phyloP scores from a whole-genome alignment of 2,888 invertebrate species.

The Mimumesa dahlbomi region DNA sequence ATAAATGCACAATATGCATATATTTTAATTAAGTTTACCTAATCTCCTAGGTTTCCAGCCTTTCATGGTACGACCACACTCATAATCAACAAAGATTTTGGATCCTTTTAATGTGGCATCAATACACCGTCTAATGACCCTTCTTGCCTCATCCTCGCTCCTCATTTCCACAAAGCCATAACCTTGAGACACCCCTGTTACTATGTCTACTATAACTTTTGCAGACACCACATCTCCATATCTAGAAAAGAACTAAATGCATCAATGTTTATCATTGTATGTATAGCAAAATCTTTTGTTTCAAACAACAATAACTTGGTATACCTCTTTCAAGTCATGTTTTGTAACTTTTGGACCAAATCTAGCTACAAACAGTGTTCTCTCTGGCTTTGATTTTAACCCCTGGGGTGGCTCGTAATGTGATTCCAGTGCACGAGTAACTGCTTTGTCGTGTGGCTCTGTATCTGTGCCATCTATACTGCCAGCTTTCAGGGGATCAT shows the following conservation, averaged over 20 bases:
- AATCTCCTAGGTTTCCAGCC: constrained; percentile 93
- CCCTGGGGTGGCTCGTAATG: constrained; percentile 85
- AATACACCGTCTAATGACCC: constrained; percentile 84
- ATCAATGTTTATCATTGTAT: constrained; percentile 66
- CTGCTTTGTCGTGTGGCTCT: constrained; percentile 90
- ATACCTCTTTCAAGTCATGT: constrained; percentile 82
- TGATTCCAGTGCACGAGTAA: constrained; percentile 86
- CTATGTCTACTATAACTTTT: constrained; percentile 86
- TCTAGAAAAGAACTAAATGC: constrained; percentile 86
- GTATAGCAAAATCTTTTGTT: neutral
- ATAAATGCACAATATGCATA: neutral
- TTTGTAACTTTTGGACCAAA: constrained; percentile 86
- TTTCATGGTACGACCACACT: constrained; percentile 86
- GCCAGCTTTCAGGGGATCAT: constrained; percentile 91
- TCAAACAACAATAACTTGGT: neutral
- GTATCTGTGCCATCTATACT: constrained; percentile 94
- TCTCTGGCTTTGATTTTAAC: constrained; percentile 86
- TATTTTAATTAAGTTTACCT: constrained; percentile 77
- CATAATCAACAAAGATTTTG: constrained; percentile 89
- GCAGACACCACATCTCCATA: constrained; percentile 84
- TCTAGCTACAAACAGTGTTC: constrained; percentile 89
- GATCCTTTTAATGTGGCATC: constrained; percentile 85
- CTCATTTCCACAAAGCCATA: constrained; percentile 94
- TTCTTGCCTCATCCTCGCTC: constrained; percentile 83
- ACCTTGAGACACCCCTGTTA: constrained; percentile 90